Evolutionary conservation across 2,888 invertebrate species (phyloP).

Genomic region (Dimorphilus gyrociliatus): DNA sequence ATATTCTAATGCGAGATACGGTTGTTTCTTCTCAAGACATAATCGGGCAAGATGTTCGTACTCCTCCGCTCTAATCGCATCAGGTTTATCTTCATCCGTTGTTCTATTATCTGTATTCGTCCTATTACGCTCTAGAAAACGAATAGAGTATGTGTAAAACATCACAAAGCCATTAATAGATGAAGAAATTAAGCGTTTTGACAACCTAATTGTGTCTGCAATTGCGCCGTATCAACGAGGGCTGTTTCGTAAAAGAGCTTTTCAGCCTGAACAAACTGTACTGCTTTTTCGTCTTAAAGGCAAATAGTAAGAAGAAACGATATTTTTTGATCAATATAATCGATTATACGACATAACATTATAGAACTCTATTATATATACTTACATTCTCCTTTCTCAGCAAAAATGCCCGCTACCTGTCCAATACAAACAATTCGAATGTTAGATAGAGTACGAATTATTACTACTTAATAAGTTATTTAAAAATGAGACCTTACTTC

Average conservation of each 20-base stretch:
- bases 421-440: no score
- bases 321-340: no score
- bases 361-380: no score
- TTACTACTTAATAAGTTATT: not conserved
- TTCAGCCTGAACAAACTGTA: slow-evolving; percentile 32
- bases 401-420: slow-evolving; percentile 29
- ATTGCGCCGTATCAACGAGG: slow-evolving; percentile 20
- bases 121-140: not conserved
- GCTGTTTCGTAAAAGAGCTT: slow-evolving; percentile 31
- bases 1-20: slow-evolving; percentile 23
- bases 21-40: slow-evolving; percentile 27
- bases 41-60: slow-evolving; percentile 27
- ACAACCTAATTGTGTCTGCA: slow-evolving; percentile 26
- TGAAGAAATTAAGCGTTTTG: no score
- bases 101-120: not conserved
- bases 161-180: no score
- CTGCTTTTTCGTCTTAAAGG: slow-evolving; percentile 30
- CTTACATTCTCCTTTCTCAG: slow-evolving; percentile 25
- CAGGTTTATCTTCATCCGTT: slow-evolving; percentile 9
- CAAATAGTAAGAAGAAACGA: no score
- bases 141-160: not conserved
- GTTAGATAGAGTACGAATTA: no score
- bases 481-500: slow-evolving; percentile 18
- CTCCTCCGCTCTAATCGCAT: slow-evolving; percentile 21
- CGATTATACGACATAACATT: no score